Base-by-base conservation (phyloP, 35 echinoderm and acorn worm genomes). In the Patiria miniata region DNA sequence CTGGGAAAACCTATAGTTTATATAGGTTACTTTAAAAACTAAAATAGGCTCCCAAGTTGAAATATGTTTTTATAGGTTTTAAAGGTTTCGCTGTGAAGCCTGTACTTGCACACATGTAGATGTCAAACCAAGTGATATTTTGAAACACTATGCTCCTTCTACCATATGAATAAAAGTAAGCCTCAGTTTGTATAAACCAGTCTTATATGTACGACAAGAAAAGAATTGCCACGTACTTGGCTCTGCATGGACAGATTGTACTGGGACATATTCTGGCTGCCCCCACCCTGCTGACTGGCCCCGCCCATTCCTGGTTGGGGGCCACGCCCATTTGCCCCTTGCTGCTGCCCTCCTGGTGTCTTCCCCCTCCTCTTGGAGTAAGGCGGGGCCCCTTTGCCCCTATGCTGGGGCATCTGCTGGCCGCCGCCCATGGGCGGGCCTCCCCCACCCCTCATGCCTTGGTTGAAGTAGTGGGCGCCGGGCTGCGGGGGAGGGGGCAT, bases 401-500 rank as follows among this genome's bases (percentile, higher is more conserved):
- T 54, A 18, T 53, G 82, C 34, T 36, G 29, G 8, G 37, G 37
- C 34, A 58, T 30, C 22, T 84, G 82, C 18, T 81, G 78, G 51
- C 51, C 39, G 21, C 80, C 80, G 8, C 82, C 82, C 53, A 51
- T 59, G 7, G 82, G 82, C 8, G 82, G 53, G 7, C 28, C 28
- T 5, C 51, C 51, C 4, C 42, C 42, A 47, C 42, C 42, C 42
- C 42, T 47, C 65, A 73, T 73, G 21, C 65, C 65, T 39, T 90
- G 90, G 89, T 98, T 94, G 91, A 88, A 98, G 92, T 87, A 97
- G 2, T 83, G 85, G 23, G 82, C 34, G 18, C 93, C 92, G 22
- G 84, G 94, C n/a, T 91, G 91, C 47, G 92, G 93, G 52, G 91
- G 91, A 7, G 92, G 95, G 44, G 89, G 88, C 95, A 98, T 94